phyloP scores from a whole-genome alignment of 2,888 invertebrate genomes.

The Spisula subtruncata region DNA sequence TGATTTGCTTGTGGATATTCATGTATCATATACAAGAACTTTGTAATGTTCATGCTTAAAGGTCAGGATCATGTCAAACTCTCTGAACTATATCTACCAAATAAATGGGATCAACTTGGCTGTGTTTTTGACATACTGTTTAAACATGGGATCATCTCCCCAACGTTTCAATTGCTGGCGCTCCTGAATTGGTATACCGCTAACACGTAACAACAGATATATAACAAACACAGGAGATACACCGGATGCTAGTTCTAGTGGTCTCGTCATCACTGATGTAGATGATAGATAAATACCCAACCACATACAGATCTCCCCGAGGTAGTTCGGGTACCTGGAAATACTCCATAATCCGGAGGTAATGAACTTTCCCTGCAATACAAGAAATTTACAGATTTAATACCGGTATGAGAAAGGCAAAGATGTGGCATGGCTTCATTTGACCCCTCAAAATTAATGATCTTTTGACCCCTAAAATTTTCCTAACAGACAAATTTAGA shows the following conservation, averaged over 20 bases:
- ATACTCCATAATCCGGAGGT: slow-evolving; percentile 85
- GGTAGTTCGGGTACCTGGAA: slow-evolving; percentile 86
- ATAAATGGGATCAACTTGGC: slow-evolving; percentile 86
- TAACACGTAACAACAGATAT: slow-evolving; percentile 85
- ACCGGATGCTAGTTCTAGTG: slow-evolving; percentile 79
- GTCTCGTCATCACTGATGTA: slow-evolving; percentile 76
- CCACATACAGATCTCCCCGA: slow-evolving; percentile 87
- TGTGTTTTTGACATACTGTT: slow-evolving; percentile 85
- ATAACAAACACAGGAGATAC: slow-evolving; percentile 86
- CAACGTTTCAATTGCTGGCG: slow-evolving; percentile 84
- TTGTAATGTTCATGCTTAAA: too few species aligned
- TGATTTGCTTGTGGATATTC: too few species aligned
- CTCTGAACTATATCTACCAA: too few species aligned
- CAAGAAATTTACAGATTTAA: not conserved
- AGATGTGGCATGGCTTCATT: too few species aligned
- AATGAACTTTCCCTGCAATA: slow-evolving; percentile 84
- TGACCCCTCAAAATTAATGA: too few species aligned
- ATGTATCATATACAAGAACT: too few species aligned
- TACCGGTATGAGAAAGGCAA: too few species aligned
- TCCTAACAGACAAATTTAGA: too few species aligned
- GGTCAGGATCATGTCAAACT: too few species aligned
- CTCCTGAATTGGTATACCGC: slow-evolving; percentile 87
- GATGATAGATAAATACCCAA: slow-evolving; percentile 83
- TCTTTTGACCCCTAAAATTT: too few species aligned
- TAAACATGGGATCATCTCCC: slow-evolving; percentile 85